Evolutionary conservation across 2,797 vertebrate genomes (phyloP).

Genomic region (Mallotus villosus): DNA sequence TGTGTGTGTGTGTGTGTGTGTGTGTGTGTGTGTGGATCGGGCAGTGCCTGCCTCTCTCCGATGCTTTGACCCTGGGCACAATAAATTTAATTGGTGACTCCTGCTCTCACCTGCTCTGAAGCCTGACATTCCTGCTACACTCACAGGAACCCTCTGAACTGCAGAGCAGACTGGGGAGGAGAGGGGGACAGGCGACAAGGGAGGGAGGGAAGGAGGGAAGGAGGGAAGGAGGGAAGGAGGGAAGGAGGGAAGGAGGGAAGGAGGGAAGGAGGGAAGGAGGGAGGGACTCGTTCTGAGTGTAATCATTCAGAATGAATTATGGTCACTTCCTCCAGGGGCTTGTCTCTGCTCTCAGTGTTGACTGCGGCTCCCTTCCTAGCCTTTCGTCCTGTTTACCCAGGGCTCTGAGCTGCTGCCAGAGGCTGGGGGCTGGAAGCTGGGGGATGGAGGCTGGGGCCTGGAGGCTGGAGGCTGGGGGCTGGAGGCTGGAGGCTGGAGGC

Average conservation of each 20-base stretch:
- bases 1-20: no score
- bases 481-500: no score
- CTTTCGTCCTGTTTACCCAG: not conserved
- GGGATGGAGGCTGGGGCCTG: no score
- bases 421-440: no score
- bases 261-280: constrained; percentile 22
- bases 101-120: constrained; percentile 57
- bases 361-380: not conserved
- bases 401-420: not conserved
- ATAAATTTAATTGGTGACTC: constrained; percentile 69
- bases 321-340: constrained; percentile 37
- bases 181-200: no score
- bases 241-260: constrained; percentile 14
- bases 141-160: constrained; percentile 61
- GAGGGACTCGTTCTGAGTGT: constrained; percentile 30
- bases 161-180: constrained; percentile 5
- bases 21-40: no score
- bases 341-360: constrained; percentile 23
- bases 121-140: constrained; percentile 51
- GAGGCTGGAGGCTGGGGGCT: no score
- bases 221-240: constrained; percentile 13
- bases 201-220: not conserved
- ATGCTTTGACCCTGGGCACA: constrained; percentile 58
- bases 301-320: constrained; percentile 63
- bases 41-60: constrained; percentile 34